Evolutionary conservation across 2,888 invertebrate genomes (phyloP), one percentile per base, ranked within the genome.

Genomic region (Troides aeacus): DNA sequence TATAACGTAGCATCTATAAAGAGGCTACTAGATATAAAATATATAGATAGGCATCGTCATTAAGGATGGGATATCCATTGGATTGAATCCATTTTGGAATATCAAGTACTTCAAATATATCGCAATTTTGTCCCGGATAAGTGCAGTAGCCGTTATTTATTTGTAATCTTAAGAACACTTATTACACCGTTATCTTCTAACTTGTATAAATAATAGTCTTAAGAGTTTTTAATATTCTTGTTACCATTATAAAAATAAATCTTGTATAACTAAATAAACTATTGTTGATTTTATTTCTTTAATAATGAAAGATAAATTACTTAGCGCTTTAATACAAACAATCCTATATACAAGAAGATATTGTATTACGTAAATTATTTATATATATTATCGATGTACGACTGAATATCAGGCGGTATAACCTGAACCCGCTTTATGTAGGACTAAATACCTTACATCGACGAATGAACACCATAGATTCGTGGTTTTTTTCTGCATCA

Each of bases 201-300:
- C 24, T 62, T 67, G 53, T 72, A 64, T 61, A 61, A 64, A 21
- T 46, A 18, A 4, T 69, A 70, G 58, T 57, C 62, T 12, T 67
- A 71, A 62, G 64, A 23, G 24, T 64, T 56, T 61, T 70, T 46
- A 63, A 62, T 46, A 30, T 39, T 53, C 50, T 64, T 64, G 68
- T 68, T 68, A 64, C 68, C 59, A 62, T 57, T 64, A 63, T 60
- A 61, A 46, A 63, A 67, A 71, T 67, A 57, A 67, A 67, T 62
- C 42, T 61, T 60, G 17, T 50, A 58, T 23, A 39, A 30, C 42
- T 56, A 23, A 64, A 42, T 42, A 39, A 53, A 24, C 30, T 12
- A 10, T 23, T 58, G 10, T 21, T 24, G 30, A 39, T 30, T 66
- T 36, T 15, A 36, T 56, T 67, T 23, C n/a, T 24, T 46, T 46